phyloP scores from a whole-genome alignment of 2,797 vertebrate species.

The Xiphorhynchus erythropygius region DNA sequence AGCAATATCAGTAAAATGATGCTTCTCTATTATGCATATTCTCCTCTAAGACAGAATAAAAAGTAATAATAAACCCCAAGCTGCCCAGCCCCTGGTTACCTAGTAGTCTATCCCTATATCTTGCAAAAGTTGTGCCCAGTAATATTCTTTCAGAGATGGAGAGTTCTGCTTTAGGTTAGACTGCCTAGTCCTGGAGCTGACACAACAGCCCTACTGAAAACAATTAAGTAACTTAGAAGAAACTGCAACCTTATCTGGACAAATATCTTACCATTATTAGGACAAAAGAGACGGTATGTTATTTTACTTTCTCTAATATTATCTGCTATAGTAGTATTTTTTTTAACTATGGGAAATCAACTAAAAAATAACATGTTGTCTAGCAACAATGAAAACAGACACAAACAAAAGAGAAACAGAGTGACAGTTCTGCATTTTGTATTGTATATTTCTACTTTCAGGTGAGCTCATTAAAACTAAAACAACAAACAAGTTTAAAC shows the following conservation, averaged over 20 bases:
- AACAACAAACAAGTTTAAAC: constrained; percentile 33
- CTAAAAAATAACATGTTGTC: constrained; percentile 55
- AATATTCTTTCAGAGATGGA: not conserved
- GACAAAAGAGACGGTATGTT: constrained; percentile 62
- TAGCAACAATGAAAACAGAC: constrained; percentile 72
- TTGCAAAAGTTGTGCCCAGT: not conserved
- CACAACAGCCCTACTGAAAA: constrained; percentile 41
- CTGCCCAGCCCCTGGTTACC: not conserved
- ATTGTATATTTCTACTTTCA: not conserved
- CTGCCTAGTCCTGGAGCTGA: not conserved
- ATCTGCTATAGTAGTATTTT: constrained; percentile 32
- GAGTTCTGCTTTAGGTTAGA: constrained; percentile 49
- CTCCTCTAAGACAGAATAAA: not conserved
- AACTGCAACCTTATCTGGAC: constrained; percentile 49
- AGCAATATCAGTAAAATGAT: not conserved
- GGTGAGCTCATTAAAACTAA: constrained; percentile 20
- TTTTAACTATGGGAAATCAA: constrained; percentile 61
- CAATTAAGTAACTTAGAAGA: constrained; percentile 59
- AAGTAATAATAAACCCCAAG: not conserved
- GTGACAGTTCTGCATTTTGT: not conserved
- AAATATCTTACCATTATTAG: constrained; percentile 64
- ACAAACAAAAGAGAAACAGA: constrained; percentile 37
- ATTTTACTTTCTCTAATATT: constrained; percentile 64
- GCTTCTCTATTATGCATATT: not conserved
- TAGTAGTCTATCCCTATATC: not conserved